Evolutionary conservation across 2,888 invertebrate genomes (phyloP).

Genomic region (Melanophora roralis): DNA sequence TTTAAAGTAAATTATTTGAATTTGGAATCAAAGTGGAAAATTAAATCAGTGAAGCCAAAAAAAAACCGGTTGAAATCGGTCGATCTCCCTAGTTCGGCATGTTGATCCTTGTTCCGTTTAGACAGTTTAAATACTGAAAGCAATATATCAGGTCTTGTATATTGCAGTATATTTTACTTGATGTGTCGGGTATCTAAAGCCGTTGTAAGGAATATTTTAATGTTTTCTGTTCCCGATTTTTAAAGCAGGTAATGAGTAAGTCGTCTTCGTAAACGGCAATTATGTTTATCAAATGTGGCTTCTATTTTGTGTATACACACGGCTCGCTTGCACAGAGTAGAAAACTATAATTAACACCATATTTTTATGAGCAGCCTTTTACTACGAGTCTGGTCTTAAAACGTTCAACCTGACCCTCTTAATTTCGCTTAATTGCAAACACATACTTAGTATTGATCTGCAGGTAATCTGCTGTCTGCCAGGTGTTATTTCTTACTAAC

Average conservation of each 20-base stretch:
- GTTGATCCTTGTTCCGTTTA: slow-evolving; percentile 2
- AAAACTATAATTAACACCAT: slow-evolving; percentile 35
- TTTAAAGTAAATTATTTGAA: too few species aligned
- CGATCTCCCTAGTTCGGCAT: too few species aligned
- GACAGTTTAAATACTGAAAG: neutral
- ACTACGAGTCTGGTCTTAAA: slow-evolving; percentile 22
- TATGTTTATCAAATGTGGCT: slow-evolving; percentile 3
- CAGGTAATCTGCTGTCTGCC: too few species aligned
- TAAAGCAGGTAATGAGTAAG: slow-evolving; percentile 37
- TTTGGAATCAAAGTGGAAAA: too few species aligned
- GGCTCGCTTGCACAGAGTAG: slow-evolving; percentile 1
- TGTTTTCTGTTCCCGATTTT: neutral
- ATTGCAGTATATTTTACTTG: slow-evolving; percentile 13
- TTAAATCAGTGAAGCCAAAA: too few species aligned
- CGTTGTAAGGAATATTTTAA: slow-evolving; percentile 22
- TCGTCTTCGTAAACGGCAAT: slow-evolving; percentile 56
- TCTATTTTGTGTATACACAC: slow-evolving; percentile 15
- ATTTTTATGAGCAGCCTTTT: slow-evolving; percentile 19
- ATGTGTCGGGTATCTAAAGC: slow-evolving; percentile 15
- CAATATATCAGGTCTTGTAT: slow-evolving; percentile 14
- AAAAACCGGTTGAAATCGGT: too few species aligned
- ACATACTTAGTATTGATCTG: slow-evolving; percentile 5
- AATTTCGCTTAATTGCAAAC: slow-evolving; percentile 11
- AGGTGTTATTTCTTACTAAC: neutral
- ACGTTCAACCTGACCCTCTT: neutral